Base-by-base conservation (phyloP, 2,888 invertebrate species). In the Cybosia mesomella region DNA sequence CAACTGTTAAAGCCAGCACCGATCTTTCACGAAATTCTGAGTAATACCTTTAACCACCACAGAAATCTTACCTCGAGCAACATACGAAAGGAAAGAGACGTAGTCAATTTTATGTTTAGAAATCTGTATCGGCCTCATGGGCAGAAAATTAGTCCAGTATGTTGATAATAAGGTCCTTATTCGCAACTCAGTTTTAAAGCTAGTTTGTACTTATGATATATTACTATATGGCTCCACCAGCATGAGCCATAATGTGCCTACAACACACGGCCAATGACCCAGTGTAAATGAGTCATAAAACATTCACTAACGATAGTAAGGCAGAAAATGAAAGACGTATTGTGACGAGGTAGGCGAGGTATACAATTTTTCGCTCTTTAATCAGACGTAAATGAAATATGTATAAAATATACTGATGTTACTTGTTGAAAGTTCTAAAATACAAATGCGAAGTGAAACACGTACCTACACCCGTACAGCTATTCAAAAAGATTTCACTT, bases 281-380 rank as follows among this genome's bases (percentile, higher is more conserved):
- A n/a, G 49, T 49, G n/a, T 49, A 49, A 49, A 49, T 49, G 49
- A 49, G 49, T 49, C 49, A 49, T 49, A 49, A 49, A 49, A 49
- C 22, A 55, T 24, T 55, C 55, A 24, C 24, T 55, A 24, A 49
- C 49, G 49, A 11, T n/a, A 49, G 18, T 28, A 55, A 55, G n/a
- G 9, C n/a, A 1, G 49, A 49, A 49, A 49, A 49, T 49, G 49
- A 49, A 49, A 49, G 49, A 36, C 36, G 36, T 59, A 55, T 59
- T 34, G n/a, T n/a, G 49, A 49, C 9, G 18, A 49, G 43, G 2
- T 43, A 32, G 32, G 7, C 32, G 4, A 32, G 8, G 9, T 34
- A 49, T 49, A 2, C 18, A 8, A 15, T 7, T 43, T 43, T 39
- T 7, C 18, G 18, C 18, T 18, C 43, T 43, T 39, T 39, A 39